These are phyloP conservation scores for Minunthozetes semirufus DNA, from an alignment of 2,888 invertebrate genomes.

Conservation along the genomic window DNA sequence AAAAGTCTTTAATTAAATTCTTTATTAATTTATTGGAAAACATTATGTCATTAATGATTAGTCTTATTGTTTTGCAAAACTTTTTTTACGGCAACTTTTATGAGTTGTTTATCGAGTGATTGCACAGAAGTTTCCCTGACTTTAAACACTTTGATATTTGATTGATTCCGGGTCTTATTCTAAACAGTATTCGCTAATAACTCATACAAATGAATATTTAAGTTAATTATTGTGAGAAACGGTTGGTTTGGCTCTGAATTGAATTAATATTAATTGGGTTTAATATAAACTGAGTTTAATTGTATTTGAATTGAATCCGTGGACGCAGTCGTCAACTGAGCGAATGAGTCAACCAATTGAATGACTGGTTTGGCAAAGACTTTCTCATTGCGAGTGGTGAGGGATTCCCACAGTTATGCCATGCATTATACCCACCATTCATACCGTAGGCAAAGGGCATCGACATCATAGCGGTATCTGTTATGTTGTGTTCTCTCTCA, in stretches of 20 bases:
- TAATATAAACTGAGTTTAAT: neutral
- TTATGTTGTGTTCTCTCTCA: neutral
- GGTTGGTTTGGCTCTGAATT: neutral
- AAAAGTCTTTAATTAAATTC: neutral
- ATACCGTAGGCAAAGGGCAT: neutral
- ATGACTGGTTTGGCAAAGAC: neutral
- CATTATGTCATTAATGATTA: neutral
- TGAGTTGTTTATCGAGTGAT: neutral
- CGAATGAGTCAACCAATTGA: neutral
- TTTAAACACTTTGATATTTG: neutral
- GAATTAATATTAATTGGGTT: neutral
- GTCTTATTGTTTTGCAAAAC: neutral
- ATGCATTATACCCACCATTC: neutral
- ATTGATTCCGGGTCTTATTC: neutral
- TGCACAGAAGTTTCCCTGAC: neutral
- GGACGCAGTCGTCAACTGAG: neutral
- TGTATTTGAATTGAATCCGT: neutral
- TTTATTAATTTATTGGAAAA: neutral
- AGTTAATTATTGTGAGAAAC: neutral
- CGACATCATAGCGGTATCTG: neutral
- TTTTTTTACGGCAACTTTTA: slow-evolving; percentile 3
- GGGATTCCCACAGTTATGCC: neutral
- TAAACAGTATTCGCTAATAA: neutral
- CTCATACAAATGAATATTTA: neutral
- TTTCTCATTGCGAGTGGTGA: neutral